Base-by-base conservation (phyloP, 2,888 invertebrate genomes). In the Mechanitis messenoides region DNA sequence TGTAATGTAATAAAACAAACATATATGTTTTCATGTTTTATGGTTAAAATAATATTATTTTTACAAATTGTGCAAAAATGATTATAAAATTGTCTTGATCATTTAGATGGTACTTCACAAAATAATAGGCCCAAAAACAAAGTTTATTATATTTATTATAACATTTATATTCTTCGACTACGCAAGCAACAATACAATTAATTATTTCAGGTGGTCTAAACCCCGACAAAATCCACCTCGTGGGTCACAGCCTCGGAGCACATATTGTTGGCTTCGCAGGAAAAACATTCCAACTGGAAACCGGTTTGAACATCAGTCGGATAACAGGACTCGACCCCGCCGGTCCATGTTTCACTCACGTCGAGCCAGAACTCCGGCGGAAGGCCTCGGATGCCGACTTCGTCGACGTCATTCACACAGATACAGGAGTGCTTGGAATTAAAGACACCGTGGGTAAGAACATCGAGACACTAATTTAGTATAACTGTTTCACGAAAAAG, bases 221-320 rank as follows among this genome's bases (percentile, higher is more conserved):
- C 6, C 79, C 85, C 0, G 57, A 71, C 0, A 62, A 72, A 0
- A 80, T 89, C 58, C 84, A 87, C 70, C 69, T 90, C n/a, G 75
- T 90, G 9, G 90, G 90, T 0, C 90, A 89, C 80, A 89, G 89
- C 57, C 79, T 90, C 1, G 90, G 90, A 20, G 70, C 84, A 0
- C 89, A 90, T 73, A 84, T 89, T 58, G 72, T 79, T 35, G 81
- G 85, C 2, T 87, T 84, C 68, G 69, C 87, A 0, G 88, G 85
- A 35, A 84, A 88, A 68, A 68, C 69, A 2, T 83, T 84, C 71
- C 31, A 59, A 1, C 33, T 69, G 0, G 66, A 77, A n/a, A 87
- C 86, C 2, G 85, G 85, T 0, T 2, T 1, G 2, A 64, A 57
- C 12, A 67, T 88, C 1, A 84, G 84, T 33, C 75, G 87, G 56